A percentile compares a stretch with the other conserved stretches of the same genome.
These are phyloP conservation scores for Himalopsyche kuldschensis DNA, from an alignment of 2,888 invertebrate species.

Conservation along the genomic window DNA sequence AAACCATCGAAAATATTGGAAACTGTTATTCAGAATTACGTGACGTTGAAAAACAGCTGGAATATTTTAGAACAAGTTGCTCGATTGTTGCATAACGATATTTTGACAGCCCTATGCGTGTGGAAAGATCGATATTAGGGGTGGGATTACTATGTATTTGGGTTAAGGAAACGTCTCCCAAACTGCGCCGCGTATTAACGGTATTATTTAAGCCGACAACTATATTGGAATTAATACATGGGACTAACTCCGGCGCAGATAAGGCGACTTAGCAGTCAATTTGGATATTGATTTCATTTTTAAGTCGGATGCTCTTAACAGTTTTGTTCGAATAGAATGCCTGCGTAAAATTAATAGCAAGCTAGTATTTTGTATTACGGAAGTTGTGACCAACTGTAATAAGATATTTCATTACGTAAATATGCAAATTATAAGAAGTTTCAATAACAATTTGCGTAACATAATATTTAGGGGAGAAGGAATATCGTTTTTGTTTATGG, in stretches of 20 bases:
- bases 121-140: conserved; percentile 16
- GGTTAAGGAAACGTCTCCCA: conserved; percentile 16
- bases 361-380: background rate
- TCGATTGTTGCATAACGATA: no score
- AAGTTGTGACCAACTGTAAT: no score
- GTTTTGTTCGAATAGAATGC: background rate
- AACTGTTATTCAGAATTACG: no score
- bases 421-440: no score
- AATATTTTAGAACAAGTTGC: no score
- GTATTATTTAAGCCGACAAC: background rate
- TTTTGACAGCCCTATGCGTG: background rate
- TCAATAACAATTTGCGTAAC: no score
- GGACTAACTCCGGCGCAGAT: background rate
- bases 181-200: background rate
- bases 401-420: no score
- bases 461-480: no score
- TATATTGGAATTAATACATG: background rate
- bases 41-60: no score
- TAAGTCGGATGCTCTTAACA: background rate
- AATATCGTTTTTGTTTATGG: no score
- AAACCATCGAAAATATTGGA: no score
- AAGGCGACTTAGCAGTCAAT: background rate
- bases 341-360: background rate
- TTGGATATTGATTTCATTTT: background rate
- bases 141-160: conserved; percentile 24